Conservation (phyloP, 2,113 vertebrate species). For the Sturnira hondurensis region DNA sequence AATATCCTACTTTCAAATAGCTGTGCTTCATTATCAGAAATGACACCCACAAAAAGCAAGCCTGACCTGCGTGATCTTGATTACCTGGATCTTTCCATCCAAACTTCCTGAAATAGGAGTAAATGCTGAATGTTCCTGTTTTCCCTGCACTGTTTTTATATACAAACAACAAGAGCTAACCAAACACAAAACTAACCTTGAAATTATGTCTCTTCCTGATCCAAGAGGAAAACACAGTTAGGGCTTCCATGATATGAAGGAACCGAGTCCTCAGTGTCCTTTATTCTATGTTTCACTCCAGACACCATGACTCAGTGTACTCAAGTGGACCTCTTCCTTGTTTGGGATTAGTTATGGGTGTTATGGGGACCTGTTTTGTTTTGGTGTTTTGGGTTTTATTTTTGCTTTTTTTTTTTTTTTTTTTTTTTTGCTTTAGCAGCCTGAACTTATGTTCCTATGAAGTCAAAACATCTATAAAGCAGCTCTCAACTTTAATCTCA, state of each 20-base stretch:
- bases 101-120: background rate
- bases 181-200: background rate
- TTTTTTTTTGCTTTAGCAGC: background rate
- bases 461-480: conserved; percentile 21
- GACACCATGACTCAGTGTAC: background rate
- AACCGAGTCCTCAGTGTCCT: background rate
- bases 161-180: background rate
- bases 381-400: background rate
- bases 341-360: background rate
- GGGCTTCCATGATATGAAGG: background rate
- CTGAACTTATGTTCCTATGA: background rate
- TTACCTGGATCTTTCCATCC: background rate
- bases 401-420: background rate
- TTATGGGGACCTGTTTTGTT: background rate
- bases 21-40: background rate
- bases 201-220: background rate
- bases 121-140: background rate
- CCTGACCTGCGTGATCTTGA: background rate
- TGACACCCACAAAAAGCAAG: background rate
- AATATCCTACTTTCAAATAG: background rate
- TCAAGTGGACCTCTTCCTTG: background rate
- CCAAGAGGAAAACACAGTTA: conserved; percentile 5
- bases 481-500: background rate
- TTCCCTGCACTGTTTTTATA: background rate
- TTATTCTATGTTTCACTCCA: background rate